A percentile compares a stretch with the other conserved stretches of the same genome.
Conservation (phyloP, 2,888 invertebrate species). For the Sesamia inferens region DNA sequence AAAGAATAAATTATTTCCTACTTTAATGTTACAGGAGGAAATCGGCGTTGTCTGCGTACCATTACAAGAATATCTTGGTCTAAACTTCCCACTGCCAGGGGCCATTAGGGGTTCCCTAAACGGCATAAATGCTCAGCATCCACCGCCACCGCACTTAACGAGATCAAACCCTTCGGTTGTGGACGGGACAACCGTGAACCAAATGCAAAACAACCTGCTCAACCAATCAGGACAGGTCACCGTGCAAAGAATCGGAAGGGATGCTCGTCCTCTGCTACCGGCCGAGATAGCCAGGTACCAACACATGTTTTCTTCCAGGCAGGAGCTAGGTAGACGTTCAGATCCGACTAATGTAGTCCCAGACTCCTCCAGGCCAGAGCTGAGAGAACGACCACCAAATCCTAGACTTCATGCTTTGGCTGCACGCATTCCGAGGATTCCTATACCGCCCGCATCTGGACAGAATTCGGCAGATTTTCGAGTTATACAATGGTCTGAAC, state of each 20-base stretch:
- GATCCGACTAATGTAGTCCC: constrained; percentile 73
- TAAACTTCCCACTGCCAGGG: constrained; percentile 78
- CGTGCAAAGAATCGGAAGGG: constrained; percentile 89
- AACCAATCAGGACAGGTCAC: constrained; percentile 82
- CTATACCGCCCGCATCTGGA: constrained; percentile 68
- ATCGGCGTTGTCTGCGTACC: constrained; percentile 85
- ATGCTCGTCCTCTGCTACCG: constrained; percentile 88
- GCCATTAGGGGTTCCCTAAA: constrained; percentile 67
- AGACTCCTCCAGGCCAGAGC: constrained; percentile 66
- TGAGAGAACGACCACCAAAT: constrained; percentile 71
- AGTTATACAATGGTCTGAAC: constrained; percentile 79
- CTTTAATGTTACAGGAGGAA: constrained; percentile 81
- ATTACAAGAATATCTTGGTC: constrained; percentile 81
- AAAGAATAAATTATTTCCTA: neutral
- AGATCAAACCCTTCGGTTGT: constrained; percentile 45
- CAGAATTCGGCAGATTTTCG: constrained; percentile 71
- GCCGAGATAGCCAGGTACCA: constrained; percentile 88
- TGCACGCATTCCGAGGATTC: constrained; percentile 79
- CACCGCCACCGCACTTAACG: constrained; percentile 66
- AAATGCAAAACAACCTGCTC: constrained; percentile 64
- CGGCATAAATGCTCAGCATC: constrained; percentile 71
- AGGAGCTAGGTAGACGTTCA: constrained; percentile 64
- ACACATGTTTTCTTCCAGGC: constrained; percentile 81
- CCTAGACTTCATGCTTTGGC: constrained; percentile 78
- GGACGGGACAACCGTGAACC: constrained; percentile 65